These are phyloP conservation scores for Neocrepidodera transversa DNA, from an alignment of 2,888 invertebrate species.

Conservation along the genomic window DNA sequence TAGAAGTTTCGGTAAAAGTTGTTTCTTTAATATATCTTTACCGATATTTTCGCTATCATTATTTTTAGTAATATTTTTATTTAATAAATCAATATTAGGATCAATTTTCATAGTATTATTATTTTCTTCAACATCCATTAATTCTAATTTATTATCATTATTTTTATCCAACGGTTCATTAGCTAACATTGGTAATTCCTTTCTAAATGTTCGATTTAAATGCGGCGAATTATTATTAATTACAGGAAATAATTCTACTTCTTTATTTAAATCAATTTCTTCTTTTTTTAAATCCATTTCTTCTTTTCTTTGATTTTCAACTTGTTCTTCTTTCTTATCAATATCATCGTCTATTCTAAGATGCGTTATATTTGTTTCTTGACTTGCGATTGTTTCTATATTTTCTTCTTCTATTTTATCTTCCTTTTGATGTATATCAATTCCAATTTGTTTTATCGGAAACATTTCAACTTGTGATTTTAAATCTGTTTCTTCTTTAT, in stretches of 20 bases:
- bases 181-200: constrained; percentile 52
- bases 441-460: constrained; percentile 4
- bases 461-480: constrained; percentile 16
- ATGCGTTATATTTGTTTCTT: background rate
- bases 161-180: constrained; percentile 16
- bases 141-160: constrained; percentile 22
- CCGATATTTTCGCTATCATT: constrained; percentile 45
- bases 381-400: background rate
- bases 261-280: constrained; percentile 53
- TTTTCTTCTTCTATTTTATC: background rate
- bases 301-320: constrained; percentile 2
- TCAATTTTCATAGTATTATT: constrained; percentile 39
- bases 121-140: constrained; percentile 1
- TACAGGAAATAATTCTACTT: constrained; percentile 55
- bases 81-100: constrained; percentile 63
- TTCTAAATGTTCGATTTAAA: constrained; percentile 57
- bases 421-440: background rate
- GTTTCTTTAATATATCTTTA: constrained; percentile 37
- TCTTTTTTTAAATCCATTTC: too few relatives aligned
- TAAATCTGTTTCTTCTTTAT: constrained; percentile 20
- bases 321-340: constrained; percentile 1
- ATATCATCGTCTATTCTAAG: constrained; percentile 5
- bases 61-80: constrained; percentile 49
- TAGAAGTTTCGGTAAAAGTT: constrained; percentile 48
- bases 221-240: constrained; percentile 50